Base-by-base conservation (phyloP, 2,888 invertebrate species). In the Pristionchus arcanus region DNA sequence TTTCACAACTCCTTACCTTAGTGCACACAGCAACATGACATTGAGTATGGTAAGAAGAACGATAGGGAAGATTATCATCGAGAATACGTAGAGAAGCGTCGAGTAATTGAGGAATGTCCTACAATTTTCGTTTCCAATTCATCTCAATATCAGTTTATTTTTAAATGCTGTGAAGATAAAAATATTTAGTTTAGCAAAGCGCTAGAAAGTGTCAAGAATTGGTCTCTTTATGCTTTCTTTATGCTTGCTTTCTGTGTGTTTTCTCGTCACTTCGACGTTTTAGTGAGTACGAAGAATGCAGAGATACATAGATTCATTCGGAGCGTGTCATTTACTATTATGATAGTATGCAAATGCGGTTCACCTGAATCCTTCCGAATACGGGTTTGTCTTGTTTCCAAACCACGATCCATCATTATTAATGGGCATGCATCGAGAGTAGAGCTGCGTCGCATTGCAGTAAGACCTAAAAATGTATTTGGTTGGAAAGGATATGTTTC, bases 41-140 rank as follows among this genome's bases (percentile, higher is more conserved):
- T 94, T 94, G 55, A 94, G 92, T n/a, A 93, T 91, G 15, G 94
- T 90, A 5, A 94, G 91, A n/a, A 94, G 91, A 53, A 94, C 92
- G 42, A 94, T 94, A 9, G 94, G 94, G 16, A 91, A 92, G 86
- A 94, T 93, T 87, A 94, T 94, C 91, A 94, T 92, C 15, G 93
- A 90, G 66, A 92, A 90, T n/a, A 92, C 90, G 63, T 91, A 91
- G 37, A 91, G 83, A 55, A 92, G 71, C 21, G 92, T 90, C 37
- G 90, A 91, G 42, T 71, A 42, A 89, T 90, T 5, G 91, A 91
- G n/a, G 77, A 92, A 89, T 0, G 34, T 63, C 13, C 88, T 66
- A 59, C 28, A 37, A 34, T 68, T 19, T 34, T 2, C 4, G 31
- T 31, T 31, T 28, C 15, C 13, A 9, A 13, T 59, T 21, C 74